Evolutionary conservation across 2,888 invertebrate genomes (phyloP).

Genomic region (Caenorhabditis afra): DNA sequence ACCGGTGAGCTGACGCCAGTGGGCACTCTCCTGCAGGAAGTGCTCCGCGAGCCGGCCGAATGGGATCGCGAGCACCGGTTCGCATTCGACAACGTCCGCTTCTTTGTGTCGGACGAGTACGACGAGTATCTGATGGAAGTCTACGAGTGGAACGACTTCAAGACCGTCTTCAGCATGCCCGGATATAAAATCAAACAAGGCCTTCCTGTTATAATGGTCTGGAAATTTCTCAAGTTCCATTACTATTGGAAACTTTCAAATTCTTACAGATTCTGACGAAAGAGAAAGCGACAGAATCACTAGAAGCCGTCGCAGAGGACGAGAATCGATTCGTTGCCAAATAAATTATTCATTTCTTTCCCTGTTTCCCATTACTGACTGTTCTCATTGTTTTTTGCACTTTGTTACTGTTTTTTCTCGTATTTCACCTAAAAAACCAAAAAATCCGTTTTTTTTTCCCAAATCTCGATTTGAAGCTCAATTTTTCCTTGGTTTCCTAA

Average conservation of each 20-base stretch:
- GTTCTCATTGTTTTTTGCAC: background rate
- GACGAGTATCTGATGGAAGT: conserved; percentile 72
- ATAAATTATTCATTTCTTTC: conserved; percentile 12
- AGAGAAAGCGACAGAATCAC: conserved; percentile 35
- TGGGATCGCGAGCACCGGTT: conserved; percentile 87
- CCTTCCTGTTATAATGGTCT: conserved; percentile 74
- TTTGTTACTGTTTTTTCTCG: background rate
- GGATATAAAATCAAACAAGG: conserved; percentile 71
- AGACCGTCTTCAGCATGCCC: conserved; percentile 55
- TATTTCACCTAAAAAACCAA: background rate
- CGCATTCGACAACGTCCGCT: conserved; percentile 70
- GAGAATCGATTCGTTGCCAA: conserved; percentile 49
- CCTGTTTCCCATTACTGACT: background rate
- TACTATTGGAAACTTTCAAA: no score
- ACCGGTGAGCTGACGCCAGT: conserved; percentile 83
- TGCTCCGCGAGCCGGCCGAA: conserved; percentile 83
- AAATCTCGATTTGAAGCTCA: no score
- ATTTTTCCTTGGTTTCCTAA: background rate
- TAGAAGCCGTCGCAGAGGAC: conserved; percentile 26
- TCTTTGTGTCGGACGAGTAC: conserved; percentile 71
- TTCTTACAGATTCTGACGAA: conserved; percentile 51
- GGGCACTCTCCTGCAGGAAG: conserved; percentile 84
- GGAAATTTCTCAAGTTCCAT: no score
- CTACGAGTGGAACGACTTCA: conserved; percentile 66
- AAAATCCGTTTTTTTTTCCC: background rate